These are phyloP conservation scores for Ancistrus triradiatus DNA, from an alignment of 2,113 vertebrate genomes.

Conservation along the genomic window DNA sequence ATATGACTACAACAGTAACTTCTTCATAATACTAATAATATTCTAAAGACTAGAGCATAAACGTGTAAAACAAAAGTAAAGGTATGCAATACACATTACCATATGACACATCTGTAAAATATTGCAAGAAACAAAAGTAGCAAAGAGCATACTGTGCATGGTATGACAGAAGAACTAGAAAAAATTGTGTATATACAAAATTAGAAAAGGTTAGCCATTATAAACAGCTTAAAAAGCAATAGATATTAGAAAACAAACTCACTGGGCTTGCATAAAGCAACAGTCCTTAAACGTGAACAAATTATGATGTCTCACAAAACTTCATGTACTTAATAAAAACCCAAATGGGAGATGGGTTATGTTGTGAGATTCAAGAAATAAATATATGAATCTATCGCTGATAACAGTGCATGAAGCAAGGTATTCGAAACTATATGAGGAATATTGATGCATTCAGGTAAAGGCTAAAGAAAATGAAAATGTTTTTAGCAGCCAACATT, in stretches of 20 bases:
- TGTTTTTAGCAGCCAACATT: slow-evolving; percentile 67
- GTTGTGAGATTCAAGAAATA: neutral
- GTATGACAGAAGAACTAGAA: slow-evolving; percentile 51
- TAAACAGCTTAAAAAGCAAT: too few relatives aligned
- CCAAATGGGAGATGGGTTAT: neutral
- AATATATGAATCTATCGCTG: neutral
- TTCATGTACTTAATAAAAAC: too few relatives aligned
- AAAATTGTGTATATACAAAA: slow-evolving; percentile 55
- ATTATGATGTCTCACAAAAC: too few relatives aligned
- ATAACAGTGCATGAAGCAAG: neutral
- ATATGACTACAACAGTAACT: slow-evolving; percentile 18
- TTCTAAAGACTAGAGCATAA: slow-evolving; percentile 28
- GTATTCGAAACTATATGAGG: neutral
- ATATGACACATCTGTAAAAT: too few relatives aligned
- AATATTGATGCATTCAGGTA: neutral
- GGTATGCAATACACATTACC: slow-evolving; percentile 52
- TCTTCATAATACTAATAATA: slow-evolving; percentile 22
- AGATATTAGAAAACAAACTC: too few relatives aligned
- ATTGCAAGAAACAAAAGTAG: slow-evolving; percentile 54
- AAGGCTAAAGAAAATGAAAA: slow-evolving; percentile 17
- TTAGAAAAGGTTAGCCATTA: slow-evolving; percentile 35
- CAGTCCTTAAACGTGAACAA: neutral
- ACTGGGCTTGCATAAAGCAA: neutral
- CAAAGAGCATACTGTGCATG: slow-evolving; percentile 58
- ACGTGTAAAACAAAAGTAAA: slow-evolving; percentile 24